Conservation (phyloP, 2,113 vertebrate species). For the Heliornis fulica region DNA sequence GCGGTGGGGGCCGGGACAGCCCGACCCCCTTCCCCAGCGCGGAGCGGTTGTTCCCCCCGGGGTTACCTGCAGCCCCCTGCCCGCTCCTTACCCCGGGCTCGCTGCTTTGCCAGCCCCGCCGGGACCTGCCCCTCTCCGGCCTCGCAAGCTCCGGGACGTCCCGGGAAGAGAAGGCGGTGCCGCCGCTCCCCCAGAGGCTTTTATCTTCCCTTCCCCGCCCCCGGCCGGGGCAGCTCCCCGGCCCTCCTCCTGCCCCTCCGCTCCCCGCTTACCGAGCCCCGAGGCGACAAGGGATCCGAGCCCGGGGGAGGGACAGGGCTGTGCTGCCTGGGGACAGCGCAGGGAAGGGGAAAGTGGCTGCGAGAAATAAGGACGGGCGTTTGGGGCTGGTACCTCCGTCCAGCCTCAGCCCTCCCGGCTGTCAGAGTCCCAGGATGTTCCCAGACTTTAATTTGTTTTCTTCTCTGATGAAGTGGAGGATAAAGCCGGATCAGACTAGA, state of each 20-base stretch:
- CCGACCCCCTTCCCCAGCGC: neutral
- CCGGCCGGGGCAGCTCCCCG: neutral
- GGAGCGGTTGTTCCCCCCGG: neutral
- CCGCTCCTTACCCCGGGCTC: neutral
- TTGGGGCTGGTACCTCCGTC: neutral
- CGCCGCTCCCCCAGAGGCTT: neutral
- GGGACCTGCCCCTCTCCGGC: neutral
- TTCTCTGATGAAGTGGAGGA: neutral
- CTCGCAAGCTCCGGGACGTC: neutral
- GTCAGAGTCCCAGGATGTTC: fast-evolving
- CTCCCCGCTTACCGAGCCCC: neutral
- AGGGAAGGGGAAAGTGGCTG: neutral
- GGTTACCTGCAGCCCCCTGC: neutral
- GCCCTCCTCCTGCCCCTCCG: neutral
- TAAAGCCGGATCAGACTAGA: neutral
- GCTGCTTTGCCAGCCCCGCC: neutral
- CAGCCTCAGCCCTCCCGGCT: neutral
- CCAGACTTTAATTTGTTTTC: fast-evolving
- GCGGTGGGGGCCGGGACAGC: neutral
- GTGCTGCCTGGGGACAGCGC: neutral
- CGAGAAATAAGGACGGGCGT: no score
- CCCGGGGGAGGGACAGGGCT: neutral
- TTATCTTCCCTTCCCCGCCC: neutral
- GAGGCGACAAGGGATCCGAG: fast-evolving
- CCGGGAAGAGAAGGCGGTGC: neutral